Conservation (phyloP, 2,888 invertebrate genomes). For the Empis livida region DNA sequence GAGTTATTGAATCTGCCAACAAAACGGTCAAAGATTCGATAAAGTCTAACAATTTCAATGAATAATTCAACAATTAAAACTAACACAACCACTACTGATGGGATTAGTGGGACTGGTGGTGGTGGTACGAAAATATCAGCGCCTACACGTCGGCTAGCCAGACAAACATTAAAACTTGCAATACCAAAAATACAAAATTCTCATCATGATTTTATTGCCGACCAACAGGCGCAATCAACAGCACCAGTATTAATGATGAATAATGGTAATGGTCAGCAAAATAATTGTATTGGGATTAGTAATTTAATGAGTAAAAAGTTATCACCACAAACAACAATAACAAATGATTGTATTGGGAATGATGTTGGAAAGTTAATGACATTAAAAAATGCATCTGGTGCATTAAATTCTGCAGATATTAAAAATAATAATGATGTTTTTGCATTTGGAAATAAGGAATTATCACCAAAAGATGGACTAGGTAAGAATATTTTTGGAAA, state of each 20-base stretch:
- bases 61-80: no score
- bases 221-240: constrained; percentile 1
- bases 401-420: constrained; percentile 27
- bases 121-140: constrained; percentile 23
- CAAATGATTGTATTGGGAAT: neutral
- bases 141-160: constrained; percentile 35
- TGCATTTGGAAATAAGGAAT: constrained; percentile 17
- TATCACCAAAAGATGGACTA: no score
- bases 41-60: no score
- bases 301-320: no score
- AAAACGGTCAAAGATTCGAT: no score
- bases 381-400: neutral
- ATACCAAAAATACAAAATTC: constrained; percentile 30
- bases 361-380: neutral
- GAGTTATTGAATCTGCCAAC: no score
- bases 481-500: no score
- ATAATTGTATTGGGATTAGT: no score
- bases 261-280: no score
- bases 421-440: constrained; percentile 31
- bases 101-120: no score
- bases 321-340: neutral
- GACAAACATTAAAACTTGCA: constrained; percentile 32
- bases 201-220: constrained; percentile 10
- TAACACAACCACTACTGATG: no score
- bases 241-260: neutral